A percentile compares a stretch with the other conserved stretches of the same genome.
phyloP scores from a whole-genome alignment of 2,113 vertebrate genomes.

The Microcebus murinus region DNA sequence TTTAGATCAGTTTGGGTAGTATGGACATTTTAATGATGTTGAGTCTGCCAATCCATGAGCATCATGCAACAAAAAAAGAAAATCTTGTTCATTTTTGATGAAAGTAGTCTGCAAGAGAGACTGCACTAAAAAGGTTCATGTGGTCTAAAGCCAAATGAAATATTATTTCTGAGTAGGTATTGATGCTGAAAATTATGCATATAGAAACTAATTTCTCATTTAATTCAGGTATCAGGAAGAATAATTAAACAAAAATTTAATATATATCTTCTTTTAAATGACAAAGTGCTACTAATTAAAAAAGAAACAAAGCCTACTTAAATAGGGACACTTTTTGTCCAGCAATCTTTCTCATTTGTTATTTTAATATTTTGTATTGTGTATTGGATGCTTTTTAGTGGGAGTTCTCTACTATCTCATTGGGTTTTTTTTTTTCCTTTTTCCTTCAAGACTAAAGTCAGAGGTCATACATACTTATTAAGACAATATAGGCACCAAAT shows the following conservation, averaged over 20 bases:
- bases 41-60: too few species aligned
- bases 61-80: too few species aligned
- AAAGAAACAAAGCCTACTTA: background rate
- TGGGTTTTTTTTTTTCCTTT: background rate
- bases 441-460: background rate
- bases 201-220: conserved; percentile 16
- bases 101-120: background rate
- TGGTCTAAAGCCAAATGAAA: conserved; percentile 1
- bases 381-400: background rate
- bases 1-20: too few species aligned
- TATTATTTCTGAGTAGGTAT: background rate
- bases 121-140: background rate
- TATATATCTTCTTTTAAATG: background rate
- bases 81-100: conserved; percentile 24
- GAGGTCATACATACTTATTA: background rate
- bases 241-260: background rate
- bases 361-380: background rate
- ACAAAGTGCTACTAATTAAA: background rate
- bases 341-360: background rate
- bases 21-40: too few species aligned
- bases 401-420: background rate
- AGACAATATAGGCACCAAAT: background rate
- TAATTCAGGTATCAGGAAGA: background rate
- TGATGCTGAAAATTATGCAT: background rate
- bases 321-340: background rate